phyloP scores from a whole-genome alignment of 2,888 invertebrate species.

The Hirudinaria manillensis region DNA sequence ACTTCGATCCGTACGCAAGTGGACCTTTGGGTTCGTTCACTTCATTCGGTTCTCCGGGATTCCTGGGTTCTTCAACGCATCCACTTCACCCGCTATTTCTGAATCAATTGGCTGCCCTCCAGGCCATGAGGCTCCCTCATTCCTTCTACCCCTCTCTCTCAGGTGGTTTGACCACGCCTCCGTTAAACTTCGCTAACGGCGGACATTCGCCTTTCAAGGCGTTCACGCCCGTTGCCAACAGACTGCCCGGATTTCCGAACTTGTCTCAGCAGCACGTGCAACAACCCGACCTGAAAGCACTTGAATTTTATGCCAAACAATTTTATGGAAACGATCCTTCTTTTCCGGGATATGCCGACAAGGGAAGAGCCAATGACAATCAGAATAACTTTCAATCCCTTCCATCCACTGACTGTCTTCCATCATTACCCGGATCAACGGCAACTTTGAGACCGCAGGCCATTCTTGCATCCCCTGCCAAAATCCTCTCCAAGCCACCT shows the following conservation, averaged over 20 bases:
- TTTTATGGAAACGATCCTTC: too few species aligned
- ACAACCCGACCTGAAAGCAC: too few species aligned
- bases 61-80: not conserved
- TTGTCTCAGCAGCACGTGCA: not conserved
- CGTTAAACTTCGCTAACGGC: not conserved
- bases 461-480: not conserved
- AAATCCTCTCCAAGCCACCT: not conserved
- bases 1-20: not conserved
- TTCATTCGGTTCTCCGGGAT: not conserved
- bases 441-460: not conserved
- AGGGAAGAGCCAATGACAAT: too few species aligned
- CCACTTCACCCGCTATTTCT: not conserved
- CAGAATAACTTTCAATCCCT: too few species aligned
- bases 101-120: not conserved
- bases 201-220: not conserved
- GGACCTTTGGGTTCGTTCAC: not conserved
- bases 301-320: too few species aligned
- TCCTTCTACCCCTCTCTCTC: conserved; percentile 3
- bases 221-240: not conserved
- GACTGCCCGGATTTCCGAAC: not conserved
- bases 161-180: too few species aligned
- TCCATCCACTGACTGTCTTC: too few species aligned
- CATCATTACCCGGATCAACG: too few species aligned
- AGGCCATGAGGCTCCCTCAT: not conserved
- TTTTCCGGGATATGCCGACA: too few species aligned